Base-by-base conservation (phyloP, 1,140 invertebrate genomes). In the Drosophila pectinifera region DNA sequence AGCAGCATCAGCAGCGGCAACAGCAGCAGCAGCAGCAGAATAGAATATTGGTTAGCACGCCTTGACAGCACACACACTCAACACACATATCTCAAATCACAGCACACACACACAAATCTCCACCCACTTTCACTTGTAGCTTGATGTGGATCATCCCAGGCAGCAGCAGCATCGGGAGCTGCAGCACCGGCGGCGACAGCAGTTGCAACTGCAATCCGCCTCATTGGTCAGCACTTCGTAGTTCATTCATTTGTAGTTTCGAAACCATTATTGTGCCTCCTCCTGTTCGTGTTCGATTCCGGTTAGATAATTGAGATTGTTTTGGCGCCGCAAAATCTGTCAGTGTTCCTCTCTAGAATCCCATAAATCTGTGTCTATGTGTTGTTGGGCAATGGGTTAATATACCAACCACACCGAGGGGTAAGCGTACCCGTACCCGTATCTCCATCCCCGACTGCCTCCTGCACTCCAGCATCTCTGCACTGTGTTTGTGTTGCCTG, bases 11-110 rank as follows among this genome's bases (percentile, higher is more conserved):
- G 46, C 84, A 88, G 49, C 65, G 73, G 41, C 80, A n/a, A n/a
- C n/a, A n/a, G n/a, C n/a, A n/a, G n/a, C n/a, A n/a, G n/a, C n/a
- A n/a, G n/a, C n/a, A 83, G 18, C 53, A 54, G 36, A 57, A 38
- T 67, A 83, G 75, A 34, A 77, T 45, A 75, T 79, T 59, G 82
- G 82, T 86, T 86, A 86, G 82, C 82, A 88, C 64, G 76, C 42
- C 46, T 59, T 58, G 34, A 26, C 22, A 46, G 55, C 31, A 70
- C 55, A 43, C 28, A 20, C 22, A 42, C 46, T n/a, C 45, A 28
- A 7, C 14, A 54, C 24, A 26, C 54, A 11, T 1, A 6, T 5
- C 31, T n/a, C 24, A 18, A 14, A 16, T 20, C 39, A 54, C 7
- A 11, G 45, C 24, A 51, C 36, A 53, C 38, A 36, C 55, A 53